Evolutionary conservation across 2,113 vertebrate genomes (phyloP).

Genomic region (Australoheros scitulus): DNA sequence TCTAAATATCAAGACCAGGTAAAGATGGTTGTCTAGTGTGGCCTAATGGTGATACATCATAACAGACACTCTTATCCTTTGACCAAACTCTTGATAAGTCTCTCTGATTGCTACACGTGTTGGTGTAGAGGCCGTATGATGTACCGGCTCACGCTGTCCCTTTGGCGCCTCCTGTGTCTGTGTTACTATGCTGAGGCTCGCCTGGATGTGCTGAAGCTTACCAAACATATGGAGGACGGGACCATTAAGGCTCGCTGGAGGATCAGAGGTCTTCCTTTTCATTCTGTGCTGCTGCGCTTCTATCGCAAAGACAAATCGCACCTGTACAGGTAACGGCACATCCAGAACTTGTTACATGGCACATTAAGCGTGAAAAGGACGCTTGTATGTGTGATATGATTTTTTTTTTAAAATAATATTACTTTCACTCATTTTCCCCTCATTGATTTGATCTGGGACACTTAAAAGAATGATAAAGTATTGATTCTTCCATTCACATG

Average conservation of each 20-base stretch:
- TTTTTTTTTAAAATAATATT: too few relatives aligned
- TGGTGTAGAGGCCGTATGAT: constrained; percentile 71
- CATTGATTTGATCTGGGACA: too few relatives aligned
- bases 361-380: fast-evolving
- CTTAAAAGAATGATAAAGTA: fast-evolving
- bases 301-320: constrained; percentile 85
- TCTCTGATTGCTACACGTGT: background rate
- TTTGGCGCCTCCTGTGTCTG: constrained; percentile 83
- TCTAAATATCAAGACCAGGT: constrained; percentile 85
- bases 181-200: constrained; percentile 83
- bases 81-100: background rate
- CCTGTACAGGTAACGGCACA: constrained; percentile 80
- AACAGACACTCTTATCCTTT: fast-evolving
- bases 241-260: constrained; percentile 89
- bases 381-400: too few relatives aligned
- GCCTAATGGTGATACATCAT: fast-evolving
- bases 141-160: constrained; percentile 79
- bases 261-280: constrained; percentile 83
- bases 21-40: background rate
- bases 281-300: constrained; percentile 83
- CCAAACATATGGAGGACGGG: constrained; percentile 86
- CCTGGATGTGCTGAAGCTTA: constrained; percentile 89
- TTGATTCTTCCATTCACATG: background rate
- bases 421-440: too few relatives aligned
- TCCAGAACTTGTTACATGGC: background rate